Evolutionary conservation across 2,797 vertebrate species (phyloP).

Genomic region (Vespertilio murinus): DNA sequence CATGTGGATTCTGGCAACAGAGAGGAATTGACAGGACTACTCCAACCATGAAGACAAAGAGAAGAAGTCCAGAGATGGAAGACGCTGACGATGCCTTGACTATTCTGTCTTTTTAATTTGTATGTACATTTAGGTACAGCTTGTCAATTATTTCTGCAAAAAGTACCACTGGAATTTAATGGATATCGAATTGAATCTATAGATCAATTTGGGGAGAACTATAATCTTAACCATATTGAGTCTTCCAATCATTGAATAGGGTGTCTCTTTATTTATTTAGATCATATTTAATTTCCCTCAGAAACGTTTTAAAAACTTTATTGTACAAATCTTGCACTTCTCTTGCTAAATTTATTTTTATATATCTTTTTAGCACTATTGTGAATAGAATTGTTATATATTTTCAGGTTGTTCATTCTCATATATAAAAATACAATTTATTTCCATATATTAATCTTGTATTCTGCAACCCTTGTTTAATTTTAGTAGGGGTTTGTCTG

Average conservation of each 20-base stretch:
- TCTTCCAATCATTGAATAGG: not conserved
- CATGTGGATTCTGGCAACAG: too few relatives aligned
- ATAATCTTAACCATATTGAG: not conserved
- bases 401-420: not conserved
- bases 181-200: not conserved
- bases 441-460: not conserved
- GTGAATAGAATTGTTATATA: not conserved
- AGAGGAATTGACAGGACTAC: too few relatives aligned
- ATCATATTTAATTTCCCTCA: not conserved
- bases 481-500: not conserved
- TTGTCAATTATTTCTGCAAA: not conserved
- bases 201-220: not conserved
- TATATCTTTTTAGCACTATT: not conserved
- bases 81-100: too few relatives aligned
- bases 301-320: not conserved
- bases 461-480: not conserved
- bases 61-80: too few relatives aligned
- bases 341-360: constrained; percentile 27
- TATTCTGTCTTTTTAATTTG: not conserved
- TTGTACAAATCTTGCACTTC: not conserved
- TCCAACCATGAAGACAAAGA: too few relatives aligned
- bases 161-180: not conserved
- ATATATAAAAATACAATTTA: not conserved
- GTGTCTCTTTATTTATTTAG: not conserved
- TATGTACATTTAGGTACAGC: not conserved